phyloP scores from a whole-genome alignment of 2,113 vertebrate genomes.

The Morphnarchus princeps region DNA sequence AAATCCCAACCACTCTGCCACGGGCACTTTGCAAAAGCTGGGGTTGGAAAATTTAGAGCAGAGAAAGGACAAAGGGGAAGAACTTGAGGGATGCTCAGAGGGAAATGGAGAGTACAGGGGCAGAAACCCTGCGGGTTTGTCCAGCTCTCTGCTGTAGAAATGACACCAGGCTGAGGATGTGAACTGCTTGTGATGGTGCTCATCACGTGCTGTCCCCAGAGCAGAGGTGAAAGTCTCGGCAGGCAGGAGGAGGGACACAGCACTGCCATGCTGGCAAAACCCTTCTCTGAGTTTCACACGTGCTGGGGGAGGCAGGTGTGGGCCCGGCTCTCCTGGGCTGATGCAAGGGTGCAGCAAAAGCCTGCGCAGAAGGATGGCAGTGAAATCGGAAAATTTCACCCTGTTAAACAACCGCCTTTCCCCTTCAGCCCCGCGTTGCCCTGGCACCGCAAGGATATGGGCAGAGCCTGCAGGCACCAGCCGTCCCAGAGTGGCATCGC shows the following conservation, averaged over 20 bases:
- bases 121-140: too few relatives aligned
- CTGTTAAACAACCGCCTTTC: not conserved
- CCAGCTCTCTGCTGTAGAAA: not conserved
- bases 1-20: not conserved
- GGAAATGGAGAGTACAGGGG: not conserved
- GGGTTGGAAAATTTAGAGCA: not conserved
- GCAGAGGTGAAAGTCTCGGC: not conserved
- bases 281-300: not conserved
- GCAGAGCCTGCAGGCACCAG: not conserved
- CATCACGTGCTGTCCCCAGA: too few relatives aligned
- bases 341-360: not conserved
- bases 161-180: not conserved
- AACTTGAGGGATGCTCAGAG: not conserved
- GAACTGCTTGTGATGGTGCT: too few relatives aligned
- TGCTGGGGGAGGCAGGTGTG: not conserved
- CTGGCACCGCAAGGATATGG: accelerated
- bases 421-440: not conserved
- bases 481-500: not conserved
- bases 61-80: not conserved
- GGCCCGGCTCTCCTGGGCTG: not conserved
- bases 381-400: not conserved
- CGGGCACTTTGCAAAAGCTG: too few relatives aligned
- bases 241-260: not conserved
- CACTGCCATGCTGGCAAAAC: not conserved
- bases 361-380: not conserved